Evolutionary conservation across 2,888 invertebrate species (phyloP).

Genomic region (Muscina levida): DNA sequence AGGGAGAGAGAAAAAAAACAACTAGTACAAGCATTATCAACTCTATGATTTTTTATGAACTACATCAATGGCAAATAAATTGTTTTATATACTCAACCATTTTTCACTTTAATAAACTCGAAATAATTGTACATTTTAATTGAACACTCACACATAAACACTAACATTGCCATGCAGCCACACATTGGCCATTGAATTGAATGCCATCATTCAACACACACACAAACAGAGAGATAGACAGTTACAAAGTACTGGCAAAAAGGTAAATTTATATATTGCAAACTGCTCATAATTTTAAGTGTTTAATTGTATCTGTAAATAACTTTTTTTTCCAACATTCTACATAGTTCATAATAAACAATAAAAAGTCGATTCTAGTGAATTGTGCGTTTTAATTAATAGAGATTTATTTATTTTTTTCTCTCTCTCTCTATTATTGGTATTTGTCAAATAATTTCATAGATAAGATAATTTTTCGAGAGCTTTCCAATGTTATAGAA

Average conservation of each 20-base stretch:
- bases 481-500: not conserved
- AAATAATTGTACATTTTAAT: slow-evolving; percentile 46
- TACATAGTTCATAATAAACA: too few relatives aligned
- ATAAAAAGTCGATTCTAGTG: too few relatives aligned
- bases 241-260: not conserved
- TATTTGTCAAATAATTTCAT: too few relatives aligned
- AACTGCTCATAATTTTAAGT: slow-evolving; percentile 32
- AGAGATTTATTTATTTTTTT: slow-evolving; percentile 6
- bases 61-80: slow-evolving; percentile 17
- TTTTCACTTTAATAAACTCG: slow-evolving; percentile 38
- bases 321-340: slow-evolving; percentile 1
- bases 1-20: too few relatives aligned
- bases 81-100: slow-evolving; percentile 37
- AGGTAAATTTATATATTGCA: not conserved
- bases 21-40: slow-evolving; percentile 1
- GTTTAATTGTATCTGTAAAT: slow-evolving; percentile 17
- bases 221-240: not conserved
- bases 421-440: not conserved
- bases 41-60: slow-evolving; percentile 28
- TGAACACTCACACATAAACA: slow-evolving; percentile 11
- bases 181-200: too few relatives aligned
- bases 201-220: not conserved
- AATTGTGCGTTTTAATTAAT: slow-evolving; percentile 31
- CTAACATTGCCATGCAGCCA: not conserved
- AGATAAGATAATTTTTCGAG: slow-evolving; percentile 26